A percentile compares a stretch with the other conserved stretches of the same genome.
Conservation (phyloP, 2,888 invertebrate species). For the Atethmia centrago region DNA sequence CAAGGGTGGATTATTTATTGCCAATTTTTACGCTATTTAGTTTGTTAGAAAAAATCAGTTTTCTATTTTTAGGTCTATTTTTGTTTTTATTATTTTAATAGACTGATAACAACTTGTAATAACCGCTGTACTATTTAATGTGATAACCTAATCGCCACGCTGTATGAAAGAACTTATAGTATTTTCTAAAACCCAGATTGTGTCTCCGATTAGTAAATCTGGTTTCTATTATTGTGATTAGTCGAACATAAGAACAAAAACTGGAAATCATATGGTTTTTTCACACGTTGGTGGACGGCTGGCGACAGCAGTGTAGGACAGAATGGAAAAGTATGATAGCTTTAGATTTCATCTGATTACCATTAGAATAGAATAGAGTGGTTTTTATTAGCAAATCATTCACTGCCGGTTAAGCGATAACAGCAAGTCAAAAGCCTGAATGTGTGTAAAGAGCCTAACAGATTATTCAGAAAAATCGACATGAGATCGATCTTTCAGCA, state of each 20-base stretch:
- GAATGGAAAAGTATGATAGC: neutral
- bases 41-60: no score
- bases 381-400: neutral
- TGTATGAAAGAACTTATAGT: neutral
- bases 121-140: no score
- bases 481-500: constrained; percentile 22
- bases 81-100: no score
- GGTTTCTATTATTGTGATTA: neutral
- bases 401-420: no score
- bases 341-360: neutral
- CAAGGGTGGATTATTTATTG: no score
- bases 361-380: neutral
- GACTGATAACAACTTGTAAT: no score
- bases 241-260: neutral
- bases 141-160: no score
- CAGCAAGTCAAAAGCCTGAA: neutral
- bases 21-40: no score
- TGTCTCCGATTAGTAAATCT: neutral
- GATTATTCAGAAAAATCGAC: neutral
- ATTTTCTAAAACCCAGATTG: neutral
- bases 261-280: neutral
- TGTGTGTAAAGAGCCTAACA: neutral
- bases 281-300: neutral
- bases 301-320: neutral
- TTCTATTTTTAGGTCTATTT: no score